phyloP scores from a whole-genome alignment of 2,888 invertebrate genomes.

The Dicranocentrus wangi region DNA sequence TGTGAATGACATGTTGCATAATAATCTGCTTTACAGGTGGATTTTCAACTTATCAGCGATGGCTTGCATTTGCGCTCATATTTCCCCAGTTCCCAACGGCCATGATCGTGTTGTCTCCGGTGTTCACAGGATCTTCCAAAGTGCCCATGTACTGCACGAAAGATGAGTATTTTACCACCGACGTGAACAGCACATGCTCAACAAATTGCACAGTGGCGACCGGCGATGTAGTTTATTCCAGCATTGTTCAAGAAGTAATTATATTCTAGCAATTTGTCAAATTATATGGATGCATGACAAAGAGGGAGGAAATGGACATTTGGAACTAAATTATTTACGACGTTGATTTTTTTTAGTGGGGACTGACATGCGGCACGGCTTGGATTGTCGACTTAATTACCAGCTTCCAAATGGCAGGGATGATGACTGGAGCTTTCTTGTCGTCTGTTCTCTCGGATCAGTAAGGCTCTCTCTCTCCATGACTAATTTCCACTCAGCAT shows the following conservation, averaged over 20 bases:
- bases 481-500: too few species aligned
- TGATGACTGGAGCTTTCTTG: slow-evolving; percentile 64
- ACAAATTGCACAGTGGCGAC: slow-evolving; percentile 54
- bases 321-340: too few species aligned
- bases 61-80: slow-evolving; percentile 61
- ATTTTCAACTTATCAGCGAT: slow-evolving; percentile 62
- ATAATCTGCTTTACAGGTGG: too few species aligned
- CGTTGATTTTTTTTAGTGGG: slow-evolving; percentile 66
- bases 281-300: too few species aligned
- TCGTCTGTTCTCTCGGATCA: slow-evolving; percentile 65
- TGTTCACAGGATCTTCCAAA: slow-evolving; percentile 64
- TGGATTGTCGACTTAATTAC: slow-evolving; percentile 67
- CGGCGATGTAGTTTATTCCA: slow-evolving; percentile 41
- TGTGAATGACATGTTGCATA: too few species aligned
- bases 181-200: slow-evolving; percentile 38
- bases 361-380: slow-evolving; percentile 53
- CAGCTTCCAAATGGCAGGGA: slow-evolving; percentile 67
- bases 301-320: too few species aligned
- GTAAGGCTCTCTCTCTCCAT: too few species aligned
- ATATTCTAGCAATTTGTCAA: too few species aligned
- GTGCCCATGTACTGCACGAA: slow-evolving; percentile 58
- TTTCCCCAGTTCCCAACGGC: slow-evolving; percentile 65
- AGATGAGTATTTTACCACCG: slow-evolving; percentile 47
- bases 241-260: slow-evolving; percentile 67
- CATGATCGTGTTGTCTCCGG: slow-evolving; percentile 65